Base-by-base conservation (phyloP, 2,888 invertebrate genomes). In the Lapara coniferarum region DNA sequence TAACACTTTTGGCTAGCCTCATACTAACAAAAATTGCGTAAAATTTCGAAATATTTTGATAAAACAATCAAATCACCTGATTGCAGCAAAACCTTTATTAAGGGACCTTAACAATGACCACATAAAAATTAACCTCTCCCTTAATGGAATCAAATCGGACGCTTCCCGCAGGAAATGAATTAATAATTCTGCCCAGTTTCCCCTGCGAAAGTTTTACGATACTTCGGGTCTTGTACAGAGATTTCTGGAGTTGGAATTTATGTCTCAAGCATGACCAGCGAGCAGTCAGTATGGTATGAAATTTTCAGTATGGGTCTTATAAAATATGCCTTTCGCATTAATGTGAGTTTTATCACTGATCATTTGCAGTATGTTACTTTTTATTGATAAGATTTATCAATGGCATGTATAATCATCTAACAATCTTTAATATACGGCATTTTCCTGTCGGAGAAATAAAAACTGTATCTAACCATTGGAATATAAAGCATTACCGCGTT, bases 221-320 rank as follows among this genome's bases (percentile, higher is more conserved):
- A 49, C 49, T 63, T 63, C 19, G 6, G 19, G 46, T 63, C 49
- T 63, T 49, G 19, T 63, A 63, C 63, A 16, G 46, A 63, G 49
- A 10, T 63, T 63, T n/a, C 46, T 63, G 49, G 46, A 63, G 49
- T 63, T 63, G 12, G 16, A 63, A 63, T 63, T 63, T 63, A 63
- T 49, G 63, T 19, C 19, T 13, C 12, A 46, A 46, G 19, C 63
- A 63, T 63, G 63, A 63, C 49, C 63, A 12, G 49, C 25, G 13
- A 59, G 59, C 57, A 30, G 30, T 63, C 19, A 63, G 46, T 63
- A 13, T 63, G 59, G 19, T 63, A 63, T 63, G 49, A 49, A 49
- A 19, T 46, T 49, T 19, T 46, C 13, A 25, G 58, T 16, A 3
- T 13, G 63, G 12, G 49, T 49, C 49, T 63, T 16, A 46, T 63